Conservation (phyloP, 1,140 invertebrate genomes). For the Drosophila obscura region DNA sequence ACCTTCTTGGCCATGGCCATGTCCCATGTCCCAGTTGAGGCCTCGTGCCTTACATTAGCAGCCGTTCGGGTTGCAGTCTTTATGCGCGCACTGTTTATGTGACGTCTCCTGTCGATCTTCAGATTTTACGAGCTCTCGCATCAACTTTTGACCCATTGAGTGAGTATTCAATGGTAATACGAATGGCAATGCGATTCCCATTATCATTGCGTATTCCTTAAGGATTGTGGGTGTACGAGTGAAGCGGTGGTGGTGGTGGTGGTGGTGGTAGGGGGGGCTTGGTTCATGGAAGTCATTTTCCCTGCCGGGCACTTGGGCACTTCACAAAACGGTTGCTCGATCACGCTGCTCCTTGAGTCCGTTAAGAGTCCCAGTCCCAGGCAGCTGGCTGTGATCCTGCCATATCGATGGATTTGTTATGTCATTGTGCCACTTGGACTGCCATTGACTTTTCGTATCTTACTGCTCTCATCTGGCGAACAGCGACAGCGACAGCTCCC, state of each 20-base stretch:
- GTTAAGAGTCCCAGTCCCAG: slow-evolving; percentile 18
- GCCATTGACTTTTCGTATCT: neutral
- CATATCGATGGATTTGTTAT: slow-evolving; percentile 30
- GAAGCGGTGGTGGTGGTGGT: slow-evolving; percentile 1
- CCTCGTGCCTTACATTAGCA: slow-evolving; percentile 76
- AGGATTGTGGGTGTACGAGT: slow-evolving; percentile 32
- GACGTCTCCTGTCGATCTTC: slow-evolving; percentile 66
- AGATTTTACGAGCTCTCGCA: slow-evolving; percentile 63
- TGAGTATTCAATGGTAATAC: slow-evolving; percentile 46
- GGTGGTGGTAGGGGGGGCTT: neutral
- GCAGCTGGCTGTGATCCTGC: slow-evolving; percentile 37
- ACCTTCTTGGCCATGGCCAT: no score
- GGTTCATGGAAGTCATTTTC: slow-evolving; percentile 39
- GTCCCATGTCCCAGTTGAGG: neutral
- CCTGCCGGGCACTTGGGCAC: slow-evolving; percentile 17
- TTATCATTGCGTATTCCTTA: slow-evolving; percentile 37
- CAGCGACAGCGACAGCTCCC: neutral
- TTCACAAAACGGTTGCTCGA: slow-evolving; percentile 25
- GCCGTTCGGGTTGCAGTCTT: slow-evolving; percentile 53
- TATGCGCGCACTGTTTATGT: slow-evolving; percentile 60
- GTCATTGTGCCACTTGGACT: slow-evolving; percentile 26
- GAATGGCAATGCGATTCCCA: slow-evolving; percentile 44
- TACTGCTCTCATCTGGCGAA: neutral
- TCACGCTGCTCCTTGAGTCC: slow-evolving; percentile 24
- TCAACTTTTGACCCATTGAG: slow-evolving; percentile 43